Conservation (phyloP, 2,888 invertebrate species). For the Osedax frankpressi region DNA sequence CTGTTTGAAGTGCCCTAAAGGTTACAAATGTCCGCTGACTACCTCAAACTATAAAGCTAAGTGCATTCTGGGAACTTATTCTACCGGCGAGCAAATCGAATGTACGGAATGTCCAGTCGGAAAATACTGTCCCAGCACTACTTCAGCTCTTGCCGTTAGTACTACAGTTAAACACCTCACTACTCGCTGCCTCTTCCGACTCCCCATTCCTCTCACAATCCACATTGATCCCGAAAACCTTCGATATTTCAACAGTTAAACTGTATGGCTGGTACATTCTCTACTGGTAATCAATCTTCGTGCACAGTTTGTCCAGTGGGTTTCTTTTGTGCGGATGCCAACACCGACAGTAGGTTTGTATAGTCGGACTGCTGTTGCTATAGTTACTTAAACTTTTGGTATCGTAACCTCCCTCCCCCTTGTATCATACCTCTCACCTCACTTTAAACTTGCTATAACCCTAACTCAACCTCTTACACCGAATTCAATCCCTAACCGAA, state of each 20-base stretch:
- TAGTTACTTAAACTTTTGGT: too few relatives aligned
- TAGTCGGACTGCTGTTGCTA: too few relatives aligned
- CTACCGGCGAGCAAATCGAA: constrained; percentile 32
- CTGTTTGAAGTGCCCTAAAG: constrained; percentile 35
- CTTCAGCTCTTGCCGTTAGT: constrained; percentile 18
- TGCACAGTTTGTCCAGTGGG: constrained; percentile 38
- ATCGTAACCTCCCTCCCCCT: too few relatives aligned
- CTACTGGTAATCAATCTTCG: constrained; percentile 33
- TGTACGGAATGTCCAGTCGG: constrained; percentile 38
- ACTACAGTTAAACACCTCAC: too few relatives aligned
- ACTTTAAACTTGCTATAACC: too few relatives aligned
- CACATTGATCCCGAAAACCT: too few relatives aligned
- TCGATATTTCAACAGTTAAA: too few relatives aligned
- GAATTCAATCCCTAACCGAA: too few relatives aligned
- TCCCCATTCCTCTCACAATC: too few relatives aligned
- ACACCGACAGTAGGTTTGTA: constrained; percentile 32
- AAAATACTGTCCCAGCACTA: constrained; percentile 30
- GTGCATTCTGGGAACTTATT: constrained; percentile 35
- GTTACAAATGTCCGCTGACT: constrained; percentile 34
- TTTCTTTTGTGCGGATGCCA: constrained; percentile 33
- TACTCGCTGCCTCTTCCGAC: too few relatives aligned
- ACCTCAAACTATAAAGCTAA: constrained; percentile 30
- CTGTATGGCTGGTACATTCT: constrained; percentile 35
- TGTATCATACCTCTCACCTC: too few relatives aligned
- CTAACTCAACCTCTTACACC: too few relatives aligned